Evolutionary conservation across 2,888 invertebrate genomes (phyloP), one percentile per base, ranked within the genome.

Genomic region (Patella pellucida): DNA sequence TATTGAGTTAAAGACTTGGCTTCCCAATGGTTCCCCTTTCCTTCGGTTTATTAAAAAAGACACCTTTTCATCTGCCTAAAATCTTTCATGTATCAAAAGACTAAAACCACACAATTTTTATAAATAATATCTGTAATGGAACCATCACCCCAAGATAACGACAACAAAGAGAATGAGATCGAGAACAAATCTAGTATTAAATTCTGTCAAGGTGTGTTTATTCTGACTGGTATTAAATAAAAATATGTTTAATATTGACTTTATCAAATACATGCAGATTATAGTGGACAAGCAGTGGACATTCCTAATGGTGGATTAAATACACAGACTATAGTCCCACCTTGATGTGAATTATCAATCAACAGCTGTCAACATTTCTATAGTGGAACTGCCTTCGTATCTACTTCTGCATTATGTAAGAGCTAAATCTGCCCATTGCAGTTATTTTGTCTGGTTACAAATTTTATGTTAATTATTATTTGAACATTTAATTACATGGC

Each of bases 271-370:
- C 11, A 62, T 23, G 62, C 19, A 23, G 62, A 62, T 62, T 62
- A 62, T 19, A 62, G 62, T 62, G 62, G 62, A 62, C 62, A 62
- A 62, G 23, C 23, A 62, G 23, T 62, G 62, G 62, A 19, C 62
- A 62, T 62, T 62, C 19, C 19, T 1, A 62, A 15, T 62, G 23
- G 23, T 62, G 62, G 62, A 11, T 23, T 41, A 41, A 41, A 41
- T 41, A 41, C 41, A 41, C 41, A 9, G 9, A 41, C 41, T 9
- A 41, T 41, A 7, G 41, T 41, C 41, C 41, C 9, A 41, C 41
- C 41, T 41, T 41, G 41, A 41, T 41, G 41, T 7, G 41, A 62
- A 62, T 11, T 62, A 62, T 62, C 19, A 19, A 9, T 41, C 41
- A 41, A 41, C 41, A 41, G 9, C 41, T 41, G 41, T 41, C 41